Base-by-base conservation (phyloP, 2,113 vertebrate species). In the Zosterops lateralis region DNA sequence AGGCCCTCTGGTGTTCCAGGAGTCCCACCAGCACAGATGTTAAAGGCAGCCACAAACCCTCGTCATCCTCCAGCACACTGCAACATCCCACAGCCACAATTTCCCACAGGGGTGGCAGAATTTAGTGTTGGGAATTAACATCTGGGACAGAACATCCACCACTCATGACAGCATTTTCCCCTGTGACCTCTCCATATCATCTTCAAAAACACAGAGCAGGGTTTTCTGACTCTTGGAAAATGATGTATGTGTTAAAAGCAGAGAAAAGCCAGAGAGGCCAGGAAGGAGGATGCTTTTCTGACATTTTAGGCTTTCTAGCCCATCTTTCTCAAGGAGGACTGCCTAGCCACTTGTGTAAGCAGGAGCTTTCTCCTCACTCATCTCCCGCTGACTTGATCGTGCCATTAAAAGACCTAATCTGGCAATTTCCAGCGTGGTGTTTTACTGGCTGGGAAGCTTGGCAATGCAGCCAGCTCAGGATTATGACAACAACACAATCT, bases 341-440 rank as follows among this genome's bases (percentile, higher is more conserved):
- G 71, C n/a, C 68, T 22, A 16, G 36, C 40, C 65, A 89, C 73
- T 82, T 67, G 73, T 8, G 1, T 91, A 72, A 95, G 65, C 83
- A 88, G 58, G 38, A 71, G 87, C 57, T 77, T 83, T 89, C 68
- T 87, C 71, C 58, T 42, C 68, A 29, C 91, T 84, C 82, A 70
- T 62, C 67, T 84, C 72, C 81, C 0, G 0, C 81, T 42, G 24
- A 48, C 67, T 88, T 93, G 87, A 96, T 94, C 94, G 72, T 91
- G 61, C 93, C 90, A 90, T 97, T 96, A 96, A 76, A 96, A 76
- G 65, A 57, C 68, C 75, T 95, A 96, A 97, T 96, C 94, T 19
- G 0, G 31, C 0, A 61, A 90, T 95, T 92, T 96, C 75, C 60
- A 72, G 91, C 4, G 1, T 17, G 17, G 32, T 14, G 11, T 31